phyloP scores from a whole-genome alignment of 2,113 vertebrate genomes.

The Falcunculus frontatus region DNA sequence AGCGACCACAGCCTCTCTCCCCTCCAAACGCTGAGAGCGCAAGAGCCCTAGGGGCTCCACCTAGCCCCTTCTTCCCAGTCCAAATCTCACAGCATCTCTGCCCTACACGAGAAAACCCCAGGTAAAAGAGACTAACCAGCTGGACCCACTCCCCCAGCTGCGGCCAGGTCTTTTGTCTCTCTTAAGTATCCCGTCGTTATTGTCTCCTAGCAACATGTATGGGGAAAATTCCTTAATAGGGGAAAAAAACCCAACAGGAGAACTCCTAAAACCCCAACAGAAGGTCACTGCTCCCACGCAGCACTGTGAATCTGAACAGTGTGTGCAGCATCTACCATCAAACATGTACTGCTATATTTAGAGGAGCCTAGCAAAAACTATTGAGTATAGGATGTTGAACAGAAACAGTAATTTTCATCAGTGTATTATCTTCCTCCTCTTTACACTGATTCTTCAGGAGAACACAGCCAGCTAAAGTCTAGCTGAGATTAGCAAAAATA shows the following conservation, averaged over 20 bases:
- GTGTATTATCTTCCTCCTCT: not conserved
- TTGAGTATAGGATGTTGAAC: not conserved
- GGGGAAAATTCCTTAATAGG: not conserved
- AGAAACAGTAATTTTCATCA: constrained; percentile 5
- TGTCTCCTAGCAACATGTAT: not conserved
- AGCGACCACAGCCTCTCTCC: not conserved
- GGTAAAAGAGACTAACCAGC: not conserved
- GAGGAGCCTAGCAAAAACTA: not conserved
- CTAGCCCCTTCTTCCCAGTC: not conserved
- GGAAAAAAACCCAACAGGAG: not conserved
- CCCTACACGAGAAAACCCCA: not conserved
- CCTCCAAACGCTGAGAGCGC: fast-evolving
- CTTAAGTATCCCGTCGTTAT: not conserved
- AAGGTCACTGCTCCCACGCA: fast-evolving
- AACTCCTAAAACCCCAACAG: not conserved
- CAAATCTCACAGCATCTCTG: fast-evolving
- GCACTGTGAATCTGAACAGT: not conserved
- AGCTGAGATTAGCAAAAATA: constrained; percentile 20
- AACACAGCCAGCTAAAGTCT: not conserved
- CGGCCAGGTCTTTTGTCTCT: not conserved
- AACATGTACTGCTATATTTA: not conserved
- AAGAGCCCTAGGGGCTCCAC: not conserved
- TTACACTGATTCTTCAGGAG: not conserved
- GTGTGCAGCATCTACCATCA: not conserved
- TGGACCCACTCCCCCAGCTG: not conserved